phyloP scores from a whole-genome alignment of 2,888 invertebrate genomes.

The Lymantria dispar region DNA sequence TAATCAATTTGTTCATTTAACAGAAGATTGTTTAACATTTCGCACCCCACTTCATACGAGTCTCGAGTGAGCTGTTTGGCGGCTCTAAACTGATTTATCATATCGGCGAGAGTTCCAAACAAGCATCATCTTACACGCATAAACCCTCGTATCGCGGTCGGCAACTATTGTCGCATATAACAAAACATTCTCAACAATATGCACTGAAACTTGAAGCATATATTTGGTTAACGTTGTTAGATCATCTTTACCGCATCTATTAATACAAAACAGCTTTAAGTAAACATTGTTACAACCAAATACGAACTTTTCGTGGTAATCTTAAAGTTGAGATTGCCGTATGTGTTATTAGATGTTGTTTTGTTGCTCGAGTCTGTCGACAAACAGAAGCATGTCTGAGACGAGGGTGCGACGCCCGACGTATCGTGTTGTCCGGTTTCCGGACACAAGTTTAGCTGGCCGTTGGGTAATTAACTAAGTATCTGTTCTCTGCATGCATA shows the following conservation, averaged over 20 bases:
- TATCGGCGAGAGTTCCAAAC: conserved; percentile 74
- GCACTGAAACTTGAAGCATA: conserved; percentile 65
- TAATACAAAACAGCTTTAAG: conserved; percentile 43
- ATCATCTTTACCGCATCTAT: conserved; percentile 47
- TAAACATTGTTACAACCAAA: conserved; percentile 18
- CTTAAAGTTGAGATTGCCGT: conserved; percentile 35
- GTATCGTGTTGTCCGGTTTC: conserved; percentile 80
- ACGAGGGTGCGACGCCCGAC: conserved; percentile 69
- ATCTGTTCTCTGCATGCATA: conserved; percentile 43
- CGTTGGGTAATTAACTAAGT: conserved; percentile 77
- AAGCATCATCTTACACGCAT: conserved; percentile 81
- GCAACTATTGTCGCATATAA: conserved; percentile 44
- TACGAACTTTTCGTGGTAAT: conserved; percentile 31
- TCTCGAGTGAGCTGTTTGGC: conserved; percentile 72
- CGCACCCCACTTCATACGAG: conserved; percentile 59
- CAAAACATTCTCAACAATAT: conserved; percentile 73
- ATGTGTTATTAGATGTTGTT: conserved; percentile 15
- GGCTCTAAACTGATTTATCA: conserved; percentile 79
- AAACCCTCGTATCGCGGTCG: conserved; percentile 71
- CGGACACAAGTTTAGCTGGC: conserved; percentile 61
- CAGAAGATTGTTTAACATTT: conserved; percentile 64
- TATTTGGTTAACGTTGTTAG: conserved; percentile 62
- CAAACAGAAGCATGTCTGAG: conserved; percentile 62
- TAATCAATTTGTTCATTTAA: conserved; percentile 73
- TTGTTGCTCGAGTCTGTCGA: conserved; percentile 32